Base-by-base conservation (phyloP, 2,888 invertebrate genomes). In the Pristionchus arcanus region DNA sequence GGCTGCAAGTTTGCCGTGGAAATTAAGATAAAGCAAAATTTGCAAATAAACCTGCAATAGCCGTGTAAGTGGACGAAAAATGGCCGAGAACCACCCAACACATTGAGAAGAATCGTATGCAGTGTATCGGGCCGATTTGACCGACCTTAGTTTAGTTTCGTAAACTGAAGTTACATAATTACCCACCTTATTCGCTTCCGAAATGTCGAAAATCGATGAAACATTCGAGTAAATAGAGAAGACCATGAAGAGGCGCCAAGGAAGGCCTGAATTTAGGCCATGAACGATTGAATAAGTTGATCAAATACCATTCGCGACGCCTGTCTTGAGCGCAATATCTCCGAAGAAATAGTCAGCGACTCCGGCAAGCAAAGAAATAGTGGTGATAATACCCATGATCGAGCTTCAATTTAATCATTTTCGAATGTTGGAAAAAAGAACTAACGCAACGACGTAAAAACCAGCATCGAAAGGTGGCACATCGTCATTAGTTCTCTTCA, bases 61-160 rank as follows among this genome's bases (percentile, higher is more conserved):
- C 21, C 16, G 53, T 55, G 31, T 59, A 84, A 0, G 84, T 34
- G 16, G 87, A 68, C 7, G 42, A 55, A 25, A 66, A 66, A n/a
- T 89, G 89, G 7, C 89, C 89, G 3, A 89, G 37, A 7, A 68
- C 83, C 5, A 89, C 53, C 89, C 89, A 89, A 4, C 21, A 42
- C 81, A 89, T 89, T 16, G 89, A 89, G 68, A 89, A 66, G 83
- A 84, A 83, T 15, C 89, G 89, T 34, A 89, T 84, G 68, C 89
- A 89, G 53, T 89, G 89, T 19, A 89, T 63, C 13, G 89, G 89
- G 15, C 63, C 81, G 89, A 89, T 89, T 49, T 89, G 89, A 25
- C 89, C 89, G 4, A 11, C 83, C 89, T 89, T 9, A 37, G 34
- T 37, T 37, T 15, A 49, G n/a, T 59, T 37, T 49, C 31, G 16